Base-by-base conservation (phyloP, 2,888 invertebrate species). In the Brenthis ino region DNA sequence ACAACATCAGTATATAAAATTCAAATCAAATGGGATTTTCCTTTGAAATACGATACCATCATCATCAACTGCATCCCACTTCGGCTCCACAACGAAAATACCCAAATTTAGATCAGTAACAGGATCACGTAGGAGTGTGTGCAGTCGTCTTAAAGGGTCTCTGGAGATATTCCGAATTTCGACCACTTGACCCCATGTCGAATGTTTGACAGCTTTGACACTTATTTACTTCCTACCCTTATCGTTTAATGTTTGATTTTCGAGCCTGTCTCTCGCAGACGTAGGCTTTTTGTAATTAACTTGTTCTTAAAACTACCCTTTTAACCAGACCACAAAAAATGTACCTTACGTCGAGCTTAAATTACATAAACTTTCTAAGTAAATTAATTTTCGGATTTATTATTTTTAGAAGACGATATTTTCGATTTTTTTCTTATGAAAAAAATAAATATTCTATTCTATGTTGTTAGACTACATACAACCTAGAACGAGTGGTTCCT, bases 181-280 rank as follows among this genome's bases (percentile, higher is more conserved):
- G 37, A 1, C 13, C 66, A 60, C 60, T 60, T 67, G 55, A 61
- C 60, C 67, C 67, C 20, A 50, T 50, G 54, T 61, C 37, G 33
- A 33, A 57, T 28, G 33, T 47, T 47, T 61, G 66, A 55, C 66
- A 55, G 54, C 53, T 55, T 55, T 48, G 33, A 55, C 66, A 33
- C n/a, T 54, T 60, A 60, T 67, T 60, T 55, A 58, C 11, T 53
- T 66, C 16, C 53, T 11, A 3, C 37, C 37, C 28, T 63, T 51
- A 20, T 24, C 51, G 28, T 16, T 2, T 61, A 37, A 20, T 53
- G 16, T 63, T 20, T 6, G 33, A 16, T 12, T 51, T 55, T 55
- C 3, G 51, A 28, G 28, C 37, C 33, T 20, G 13, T 53, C n/a
- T 58, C 37, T 33, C 6, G 28, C 37, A 43, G 51, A 51, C 6